Evolutionary conservation across 2,113 vertebrate species (phyloP).

Genomic region (Epinephelus fuscoguttatus): DNA sequence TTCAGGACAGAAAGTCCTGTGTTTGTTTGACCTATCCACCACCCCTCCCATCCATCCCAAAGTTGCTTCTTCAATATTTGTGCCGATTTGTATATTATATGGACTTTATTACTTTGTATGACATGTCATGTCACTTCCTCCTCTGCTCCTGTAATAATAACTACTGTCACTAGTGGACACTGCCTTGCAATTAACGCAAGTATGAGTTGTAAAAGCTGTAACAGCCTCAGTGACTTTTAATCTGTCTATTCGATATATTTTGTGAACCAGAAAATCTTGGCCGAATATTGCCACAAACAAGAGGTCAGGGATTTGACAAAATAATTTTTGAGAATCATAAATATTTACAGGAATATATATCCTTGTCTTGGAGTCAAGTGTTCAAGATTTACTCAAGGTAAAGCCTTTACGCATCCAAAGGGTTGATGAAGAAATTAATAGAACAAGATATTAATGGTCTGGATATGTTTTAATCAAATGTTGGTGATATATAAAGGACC

Average conservation of each 20-base stretch:
- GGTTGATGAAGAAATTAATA: neutral
- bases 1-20: no score
- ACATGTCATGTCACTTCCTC: no score
- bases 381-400: neutral
- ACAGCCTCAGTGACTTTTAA: neutral
- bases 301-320: neutral
- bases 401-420: neutral
- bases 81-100: no score
- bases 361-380: neutral
- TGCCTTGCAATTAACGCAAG: no score
- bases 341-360: conserved; percentile 9
- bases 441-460: no score
- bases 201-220: no score
- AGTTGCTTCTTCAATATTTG: no score
- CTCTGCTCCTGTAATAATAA: no score
- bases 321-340: neutral
- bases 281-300: neutral
- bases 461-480: neutral
- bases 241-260: neutral
- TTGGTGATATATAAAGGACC: neutral
- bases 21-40: no score
- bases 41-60: no score
- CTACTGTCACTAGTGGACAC: no score
- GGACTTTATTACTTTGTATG: no score
- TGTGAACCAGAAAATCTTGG: neutral